phyloP scores from a whole-genome alignment of 2,113 vertebrate species.

The Geothlypis trichas region DNA sequence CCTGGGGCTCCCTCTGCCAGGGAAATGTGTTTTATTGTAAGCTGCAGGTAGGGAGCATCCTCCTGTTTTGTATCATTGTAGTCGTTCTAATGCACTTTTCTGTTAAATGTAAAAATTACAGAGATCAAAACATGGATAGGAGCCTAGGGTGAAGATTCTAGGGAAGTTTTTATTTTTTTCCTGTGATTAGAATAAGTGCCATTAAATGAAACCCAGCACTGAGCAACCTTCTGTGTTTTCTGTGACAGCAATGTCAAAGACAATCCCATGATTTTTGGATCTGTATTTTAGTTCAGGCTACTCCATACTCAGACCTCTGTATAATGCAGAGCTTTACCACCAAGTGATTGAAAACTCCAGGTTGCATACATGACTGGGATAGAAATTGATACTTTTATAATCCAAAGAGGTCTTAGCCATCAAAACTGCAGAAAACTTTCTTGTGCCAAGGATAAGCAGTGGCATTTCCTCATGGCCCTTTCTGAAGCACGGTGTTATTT shows the following conservation, averaged over 20 bases:
- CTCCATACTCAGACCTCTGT: background rate
- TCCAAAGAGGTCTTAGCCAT: background rate
- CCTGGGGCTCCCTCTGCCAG: fast-evolving
- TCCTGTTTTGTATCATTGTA: background rate
- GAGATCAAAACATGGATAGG: background rate
- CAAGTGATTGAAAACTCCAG: background rate
- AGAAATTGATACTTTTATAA: background rate
- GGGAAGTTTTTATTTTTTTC: background rate
- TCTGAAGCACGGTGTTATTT: background rate
- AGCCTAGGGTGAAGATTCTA: background rate
- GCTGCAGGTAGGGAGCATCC: background rate
- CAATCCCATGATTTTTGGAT: no score
- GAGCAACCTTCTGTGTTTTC: background rate
- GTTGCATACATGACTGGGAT: background rate
- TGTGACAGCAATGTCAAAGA: no score
- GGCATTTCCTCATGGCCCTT: background rate
- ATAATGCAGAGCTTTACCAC: background rate
- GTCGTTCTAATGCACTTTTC: background rate
- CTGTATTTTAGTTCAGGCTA: no score
- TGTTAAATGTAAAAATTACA: background rate
- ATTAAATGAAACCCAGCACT: background rate
- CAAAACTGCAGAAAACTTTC: background rate
- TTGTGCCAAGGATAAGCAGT: background rate
- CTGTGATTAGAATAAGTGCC: background rate
- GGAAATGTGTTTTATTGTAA: background rate